Percentiles rank a stretch among this genome's conserved stretches.
These are phyloP conservation scores for Fulmarus glacialis DNA, from an alignment of 2,113 vertebrate genomes.

Conservation along the genomic window DNA sequence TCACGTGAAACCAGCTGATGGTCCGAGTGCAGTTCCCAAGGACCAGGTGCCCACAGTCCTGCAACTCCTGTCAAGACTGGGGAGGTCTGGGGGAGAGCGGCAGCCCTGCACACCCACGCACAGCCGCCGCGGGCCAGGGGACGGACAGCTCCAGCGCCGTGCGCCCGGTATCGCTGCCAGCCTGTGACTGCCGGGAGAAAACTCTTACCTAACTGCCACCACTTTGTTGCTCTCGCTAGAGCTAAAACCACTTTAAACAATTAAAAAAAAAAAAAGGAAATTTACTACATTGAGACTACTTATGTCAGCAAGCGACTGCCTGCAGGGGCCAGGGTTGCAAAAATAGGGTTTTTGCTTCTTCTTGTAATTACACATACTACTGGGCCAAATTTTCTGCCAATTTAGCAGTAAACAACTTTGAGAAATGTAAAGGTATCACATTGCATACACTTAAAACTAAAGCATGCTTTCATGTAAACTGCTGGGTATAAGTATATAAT, in stretches of 20 bases:
- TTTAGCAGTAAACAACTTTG: background rate
- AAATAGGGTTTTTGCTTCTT: background rate
- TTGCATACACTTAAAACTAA: background rate
- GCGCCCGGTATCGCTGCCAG: rapidly evolving
- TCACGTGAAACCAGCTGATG: background rate
- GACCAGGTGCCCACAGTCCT: background rate
- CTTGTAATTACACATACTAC: background rate
- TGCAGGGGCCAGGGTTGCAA: background rate
- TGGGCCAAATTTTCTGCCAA: background rate
- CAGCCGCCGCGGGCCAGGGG: too few relatives aligned
- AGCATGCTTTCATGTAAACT: background rate
- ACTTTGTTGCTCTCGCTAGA: rapidly evolving
- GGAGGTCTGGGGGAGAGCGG: too few relatives aligned
- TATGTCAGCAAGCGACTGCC: background rate
- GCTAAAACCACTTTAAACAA: background rate
- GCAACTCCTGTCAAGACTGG: background rate
- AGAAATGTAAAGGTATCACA: background rate
- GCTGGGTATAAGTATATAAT: background rate
- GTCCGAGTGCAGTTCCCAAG: background rate
- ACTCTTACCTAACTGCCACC: background rate
- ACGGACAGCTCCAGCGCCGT: rapidly evolving
- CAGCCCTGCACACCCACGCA: background rate
- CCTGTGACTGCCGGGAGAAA: background rate
- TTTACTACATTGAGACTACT: background rate
- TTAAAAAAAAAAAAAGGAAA: background rate